phyloP scores from a whole-genome alignment of 2,797 vertebrate genomes.

The Chromis chromis region DNA sequence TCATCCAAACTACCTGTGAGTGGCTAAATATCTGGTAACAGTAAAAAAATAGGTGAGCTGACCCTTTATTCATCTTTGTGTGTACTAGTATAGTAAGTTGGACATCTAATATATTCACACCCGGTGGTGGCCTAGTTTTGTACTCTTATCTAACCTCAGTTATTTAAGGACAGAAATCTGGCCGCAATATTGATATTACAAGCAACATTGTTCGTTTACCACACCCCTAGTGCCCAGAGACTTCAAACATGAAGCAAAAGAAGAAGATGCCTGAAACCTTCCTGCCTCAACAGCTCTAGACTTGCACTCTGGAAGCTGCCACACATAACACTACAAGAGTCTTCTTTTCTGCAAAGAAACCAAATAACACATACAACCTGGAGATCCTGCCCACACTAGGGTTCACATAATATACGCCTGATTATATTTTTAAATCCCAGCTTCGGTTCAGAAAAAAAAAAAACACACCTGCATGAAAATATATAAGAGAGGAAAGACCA shows the following conservation, averaged over 20 bases:
- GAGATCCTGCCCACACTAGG: background rate
- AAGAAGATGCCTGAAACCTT: constrained; percentile 13
- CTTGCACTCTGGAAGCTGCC: constrained; percentile 12
- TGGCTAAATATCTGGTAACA: background rate
- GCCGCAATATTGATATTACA: constrained; percentile 5
- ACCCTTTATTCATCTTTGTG: background rate
- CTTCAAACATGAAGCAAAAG: background rate
- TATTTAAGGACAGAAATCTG: constrained; percentile 29
- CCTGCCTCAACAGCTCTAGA: constrained; percentile 28
- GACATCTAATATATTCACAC: constrained; percentile 21
- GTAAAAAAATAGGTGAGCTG: background rate
- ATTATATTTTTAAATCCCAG: background rate
- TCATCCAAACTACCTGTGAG: background rate
- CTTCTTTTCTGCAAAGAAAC: background rate
- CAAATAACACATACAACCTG: background rate
- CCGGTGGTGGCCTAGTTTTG: background rate
- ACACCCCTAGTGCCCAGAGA: background rate
- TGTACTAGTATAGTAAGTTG: background rate
- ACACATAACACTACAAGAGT: background rate
- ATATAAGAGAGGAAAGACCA: background rate
- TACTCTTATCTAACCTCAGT: constrained; percentile 20
- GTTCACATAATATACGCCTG: background rate
- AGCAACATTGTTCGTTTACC: constrained; percentile 23
- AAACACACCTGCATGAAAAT: background rate
- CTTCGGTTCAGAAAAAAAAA: background rate